A percentile compares a stretch with the other conserved stretches of the same genome.
Conservation (phyloP, 2,113 vertebrate genomes). For the Seriola rivoliana region DNA sequence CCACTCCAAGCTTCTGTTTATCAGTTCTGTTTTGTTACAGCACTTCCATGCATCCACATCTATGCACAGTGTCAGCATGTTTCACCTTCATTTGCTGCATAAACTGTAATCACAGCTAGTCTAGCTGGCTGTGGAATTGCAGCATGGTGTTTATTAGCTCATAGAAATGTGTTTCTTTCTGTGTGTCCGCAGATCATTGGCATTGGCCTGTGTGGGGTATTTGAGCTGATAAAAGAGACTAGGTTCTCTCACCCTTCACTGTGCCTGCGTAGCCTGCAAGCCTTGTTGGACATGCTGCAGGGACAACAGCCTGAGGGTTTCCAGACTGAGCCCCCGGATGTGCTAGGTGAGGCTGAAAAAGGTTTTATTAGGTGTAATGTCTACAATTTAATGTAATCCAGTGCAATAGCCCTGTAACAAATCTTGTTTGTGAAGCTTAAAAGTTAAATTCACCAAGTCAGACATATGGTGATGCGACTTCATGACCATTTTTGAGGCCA, state of each 20-base stretch:
- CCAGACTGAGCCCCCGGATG: constrained; percentile 97
- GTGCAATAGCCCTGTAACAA: neutral
- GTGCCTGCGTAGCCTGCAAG: constrained; percentile 97
- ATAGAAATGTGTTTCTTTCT: constrained; percentile 27
- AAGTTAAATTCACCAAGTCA: neutral
- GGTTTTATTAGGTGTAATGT: neutral
- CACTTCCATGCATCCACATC: neutral
- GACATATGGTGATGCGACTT: neutral
- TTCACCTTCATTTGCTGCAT: neutral
- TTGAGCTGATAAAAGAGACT: constrained; percentile 98
- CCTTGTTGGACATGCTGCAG: constrained; percentile 96
- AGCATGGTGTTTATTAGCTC: constrained; percentile 22
- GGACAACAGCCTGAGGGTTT: constrained; percentile 98
- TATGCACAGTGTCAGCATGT: neutral
- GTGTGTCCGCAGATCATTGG: constrained; percentile 91
- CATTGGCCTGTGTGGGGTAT: constrained; percentile 98
- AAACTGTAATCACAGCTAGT: neutral
- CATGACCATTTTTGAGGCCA: neutral
- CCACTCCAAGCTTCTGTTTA: neutral
- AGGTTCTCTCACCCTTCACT: constrained; percentile 97
- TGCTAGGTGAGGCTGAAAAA: constrained; percentile 88
- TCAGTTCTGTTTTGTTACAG: constrained; percentile 2
- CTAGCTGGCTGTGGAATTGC: neutral
- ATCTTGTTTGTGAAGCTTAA: neutral
- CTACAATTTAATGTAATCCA: neutral